phyloP scores from a whole-genome alignment of 2,113 vertebrate genomes.

The Chlorocebus sabaeus region DNA sequence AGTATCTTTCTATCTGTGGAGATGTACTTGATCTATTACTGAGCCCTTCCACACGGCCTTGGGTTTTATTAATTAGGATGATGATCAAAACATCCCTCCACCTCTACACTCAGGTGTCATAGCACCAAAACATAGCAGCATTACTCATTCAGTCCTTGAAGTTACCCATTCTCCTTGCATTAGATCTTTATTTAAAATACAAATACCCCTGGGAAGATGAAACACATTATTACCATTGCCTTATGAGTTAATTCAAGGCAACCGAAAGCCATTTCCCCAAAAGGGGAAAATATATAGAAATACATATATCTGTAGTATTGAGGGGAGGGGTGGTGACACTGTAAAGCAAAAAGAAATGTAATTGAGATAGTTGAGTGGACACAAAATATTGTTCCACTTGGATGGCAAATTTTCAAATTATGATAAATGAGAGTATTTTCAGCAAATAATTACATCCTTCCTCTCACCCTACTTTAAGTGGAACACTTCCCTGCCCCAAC shows the following conservation, averaged over 20 bases:
- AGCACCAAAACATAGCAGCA: neutral
- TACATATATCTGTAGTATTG: neutral
- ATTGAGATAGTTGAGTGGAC: neutral
- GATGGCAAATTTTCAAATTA: neutral
- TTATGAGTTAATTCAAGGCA: neutral
- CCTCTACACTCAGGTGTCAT: neutral
- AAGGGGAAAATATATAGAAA: neutral
- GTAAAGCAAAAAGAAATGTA: neutral
- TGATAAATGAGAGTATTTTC: neutral
- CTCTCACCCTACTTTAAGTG: neutral
- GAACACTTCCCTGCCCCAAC: neutral
- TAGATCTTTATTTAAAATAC: neutral
- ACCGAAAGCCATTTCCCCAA: neutral
- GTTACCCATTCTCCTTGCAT: neutral
- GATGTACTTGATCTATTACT: neutral
- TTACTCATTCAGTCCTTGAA: neutral
- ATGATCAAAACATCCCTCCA: neutral
- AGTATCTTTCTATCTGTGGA: neutral
- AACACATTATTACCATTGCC: neutral
- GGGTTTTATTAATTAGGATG: neutral
- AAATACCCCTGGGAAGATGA: neutral
- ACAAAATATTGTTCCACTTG: neutral
- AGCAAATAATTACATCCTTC: neutral
- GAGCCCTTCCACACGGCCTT: neutral
- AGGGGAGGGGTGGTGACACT: fast-evolving